Base-by-base conservation (phyloP, 2,113 vertebrate species). In the Cyanoramphus novaezelandiae region DNA sequence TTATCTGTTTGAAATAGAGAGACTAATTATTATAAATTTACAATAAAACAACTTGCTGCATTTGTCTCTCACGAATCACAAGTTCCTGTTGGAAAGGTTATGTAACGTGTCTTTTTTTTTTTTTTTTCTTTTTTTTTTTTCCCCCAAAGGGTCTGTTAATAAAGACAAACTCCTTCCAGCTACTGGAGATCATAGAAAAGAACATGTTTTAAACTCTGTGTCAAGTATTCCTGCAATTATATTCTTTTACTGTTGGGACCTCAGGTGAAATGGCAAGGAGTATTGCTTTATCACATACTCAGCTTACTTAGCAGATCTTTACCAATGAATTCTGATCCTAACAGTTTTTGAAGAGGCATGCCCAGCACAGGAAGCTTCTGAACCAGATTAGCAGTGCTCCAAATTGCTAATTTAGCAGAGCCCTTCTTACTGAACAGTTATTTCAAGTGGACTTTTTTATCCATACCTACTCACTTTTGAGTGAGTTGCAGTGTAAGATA, bases 1-100 rank as follows among this genome's bases (percentile, higher is more conserved):
- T 93, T 78, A 68, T 44, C 57, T 91, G 39, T 96, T 93, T 90
- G 28, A 86, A 86, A 53, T 52, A 92, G 91, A 83, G 64, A 89
- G 67, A 82, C 37, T 90, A 76, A 72, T 84, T 72, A 57, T 23
- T 64, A 79, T 28, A 78, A 88, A 77, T 90, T 88, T 88, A 33
- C 52, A 95, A 88, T 96, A 93, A 96, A 96, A 41, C 33, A 87
- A 67, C 28, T 83, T 86, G 21, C 39, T 82, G 28, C 13, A 39
- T 71, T 81, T 88, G 67, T 86, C 79, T 92, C 85, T 88, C 59
- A 86, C 39, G 19, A 90, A 77, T 88, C 37, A 96, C n/a, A 67
- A 15, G 20, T 72, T 92, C 49, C 75, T 80, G 4, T 90, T 96
- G 67, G 67, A 86, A 94, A 90, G 60, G 74, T 74, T 46, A 59